Evolutionary conservation across 2,797 vertebrate species (phyloP), one percentile per base, ranked within the genome.

Genomic region (Hippopotamyrus pictus): DNA sequence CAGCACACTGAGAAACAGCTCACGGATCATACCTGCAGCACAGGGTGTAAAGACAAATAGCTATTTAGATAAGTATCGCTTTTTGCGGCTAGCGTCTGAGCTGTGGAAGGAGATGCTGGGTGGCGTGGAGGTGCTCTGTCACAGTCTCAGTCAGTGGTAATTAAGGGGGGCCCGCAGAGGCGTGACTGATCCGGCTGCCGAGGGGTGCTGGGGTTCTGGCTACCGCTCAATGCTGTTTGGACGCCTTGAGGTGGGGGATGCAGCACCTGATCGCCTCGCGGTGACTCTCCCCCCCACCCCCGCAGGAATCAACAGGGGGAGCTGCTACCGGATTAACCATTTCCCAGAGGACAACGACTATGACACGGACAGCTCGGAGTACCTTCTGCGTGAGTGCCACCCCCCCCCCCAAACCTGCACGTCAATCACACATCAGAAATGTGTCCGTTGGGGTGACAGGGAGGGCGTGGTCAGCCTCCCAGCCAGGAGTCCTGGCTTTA

Each of bases 281-380:
- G 48, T 88, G 62, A 19, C 1, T 12, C 0, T 90, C 93, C 91
- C 92, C 41, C 76, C 73, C 92, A 92, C 37, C 76, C 76, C 92
- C 69, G 51, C 92, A 99, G 98, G 98, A 91, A 96, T 98, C 94
- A 98, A 98, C 93, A 98, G 96, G 95, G 98, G 98, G 92, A 98
- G 96, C 94, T 99, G 98, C 92, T 99, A 98, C 94, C 95, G 97
- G 93, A 99, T 99, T 95, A 99, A 99, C 96, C 98, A 99, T 92
- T 99, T 99, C 93, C 98, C 98, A n/a, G 98, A 99, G 88, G 98
- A 99, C 95, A 99, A 99, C 0, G 98, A 98, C 93, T 99, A 99
- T 0, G 98, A 99, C 94, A 98, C 99, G 0, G 98, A 99, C 96
- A 99, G 98, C 96, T 99, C 98, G 0, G 98, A 99, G 92, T 99